phyloP scores from a whole-genome alignment of 1,140 invertebrate genomes.

The Microplitis demolitor region DNA sequence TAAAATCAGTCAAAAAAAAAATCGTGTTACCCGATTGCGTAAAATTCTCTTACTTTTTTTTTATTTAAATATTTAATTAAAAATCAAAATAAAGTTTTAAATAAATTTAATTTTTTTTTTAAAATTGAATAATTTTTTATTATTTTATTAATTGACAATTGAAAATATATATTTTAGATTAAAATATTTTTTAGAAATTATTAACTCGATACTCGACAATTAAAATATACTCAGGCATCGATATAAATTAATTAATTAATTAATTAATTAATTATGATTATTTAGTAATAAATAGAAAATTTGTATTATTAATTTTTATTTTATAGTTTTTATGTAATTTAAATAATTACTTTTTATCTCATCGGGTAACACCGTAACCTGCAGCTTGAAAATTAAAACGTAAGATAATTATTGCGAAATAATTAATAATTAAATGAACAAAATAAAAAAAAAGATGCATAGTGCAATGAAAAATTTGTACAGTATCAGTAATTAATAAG shows the following conservation, averaged over 20 bases:
- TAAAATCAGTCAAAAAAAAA: neutral
- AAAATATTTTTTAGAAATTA: no score
- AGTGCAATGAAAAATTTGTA: conserved; percentile 41
- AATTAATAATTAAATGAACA: conserved; percentile 19
- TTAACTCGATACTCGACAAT: no score
- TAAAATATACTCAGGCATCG: no score
- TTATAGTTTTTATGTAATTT: neutral
- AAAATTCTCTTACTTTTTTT: no score
- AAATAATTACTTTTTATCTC: conserved; percentile 34
- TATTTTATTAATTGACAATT: no score
- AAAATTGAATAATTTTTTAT: no score
- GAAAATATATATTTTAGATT: no score
- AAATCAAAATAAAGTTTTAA: no score
- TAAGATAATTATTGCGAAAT: conserved; percentile 30
- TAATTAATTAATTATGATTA: no score
- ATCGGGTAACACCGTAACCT: conserved; percentile 40
- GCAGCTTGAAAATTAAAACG: conserved; percentile 36
- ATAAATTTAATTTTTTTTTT: no score
- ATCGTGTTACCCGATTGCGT: conserved; percentile 37
- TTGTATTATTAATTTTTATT: neutral
- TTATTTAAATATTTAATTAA: no score
- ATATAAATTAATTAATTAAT: no score
- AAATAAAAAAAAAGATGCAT: conserved; percentile 21
- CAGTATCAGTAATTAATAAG: conserved; percentile 35
- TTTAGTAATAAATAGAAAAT: neutral